Evolutionary conservation across 92 coral and sea anemone species (phyloP).

Genomic region (Micromussa lordhowensis): DNA sequence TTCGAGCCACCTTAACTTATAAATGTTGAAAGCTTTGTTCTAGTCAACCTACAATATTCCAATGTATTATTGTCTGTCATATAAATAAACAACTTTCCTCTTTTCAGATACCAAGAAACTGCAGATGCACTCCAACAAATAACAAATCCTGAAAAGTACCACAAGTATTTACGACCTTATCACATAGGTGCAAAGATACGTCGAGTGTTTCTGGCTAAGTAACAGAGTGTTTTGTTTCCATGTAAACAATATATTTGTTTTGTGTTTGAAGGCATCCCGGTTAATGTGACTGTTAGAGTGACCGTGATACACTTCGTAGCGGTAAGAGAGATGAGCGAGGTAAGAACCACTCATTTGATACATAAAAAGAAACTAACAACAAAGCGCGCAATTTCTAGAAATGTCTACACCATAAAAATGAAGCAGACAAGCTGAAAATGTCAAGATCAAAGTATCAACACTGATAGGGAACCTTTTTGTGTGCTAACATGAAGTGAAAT

Average conservation of each 20-base stretch:
- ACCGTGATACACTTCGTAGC: slow-evolving; percentile 73
- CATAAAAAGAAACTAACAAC: no score
- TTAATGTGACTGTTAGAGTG: slow-evolving; percentile 68
- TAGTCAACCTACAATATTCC: no score
- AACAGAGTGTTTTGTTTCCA: not conserved
- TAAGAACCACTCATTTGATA: slow-evolving; percentile 17
- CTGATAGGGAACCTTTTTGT: no score
- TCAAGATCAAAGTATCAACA: no score
- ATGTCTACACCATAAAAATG: no score
- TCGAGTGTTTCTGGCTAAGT: not conserved
- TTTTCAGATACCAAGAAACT: slow-evolving; percentile 49
- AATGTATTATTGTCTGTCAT: no score
- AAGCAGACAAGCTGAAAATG: no score
- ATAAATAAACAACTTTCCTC: no score
- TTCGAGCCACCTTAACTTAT: no score
- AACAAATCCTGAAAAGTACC: slow-evolving; percentile 44
- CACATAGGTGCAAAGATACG: slow-evolving; percentile 44
- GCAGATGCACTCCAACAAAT: slow-evolving; percentile 45
- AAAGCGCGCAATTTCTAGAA: no score
- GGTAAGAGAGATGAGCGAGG: slow-evolving; percentile 76
- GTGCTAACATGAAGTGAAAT: no score
- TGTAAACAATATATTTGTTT: not conserved
- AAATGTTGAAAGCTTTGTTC: no score
- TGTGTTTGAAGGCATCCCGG: slow-evolving; percentile 55
- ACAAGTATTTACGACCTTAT: slow-evolving; percentile 68